Base-by-base conservation (phyloP, 2,113 vertebrate genomes). In the Melanotaenia duboulayi region DNA sequence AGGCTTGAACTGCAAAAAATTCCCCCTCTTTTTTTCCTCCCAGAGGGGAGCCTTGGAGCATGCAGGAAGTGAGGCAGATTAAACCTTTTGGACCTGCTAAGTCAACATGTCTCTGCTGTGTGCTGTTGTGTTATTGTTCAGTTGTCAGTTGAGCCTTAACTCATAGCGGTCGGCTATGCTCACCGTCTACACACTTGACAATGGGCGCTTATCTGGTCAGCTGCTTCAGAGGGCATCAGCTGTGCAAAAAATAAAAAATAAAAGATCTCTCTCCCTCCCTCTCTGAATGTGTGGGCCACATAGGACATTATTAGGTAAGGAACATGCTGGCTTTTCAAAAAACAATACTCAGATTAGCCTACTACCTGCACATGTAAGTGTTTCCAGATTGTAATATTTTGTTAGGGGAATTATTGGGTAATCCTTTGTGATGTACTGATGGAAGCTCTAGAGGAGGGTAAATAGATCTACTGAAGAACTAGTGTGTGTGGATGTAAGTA, bases 11-110 rank as follows among this genome's bases (percentile, higher is more conserved):
- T 1, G 19, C 63, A n/a, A 71, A 75, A 78, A 64, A 65, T 35
- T 35, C 66, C 58, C 49, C 42, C 71, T 84, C 87, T 87, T 49
- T 79, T 87, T 71, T 52, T 77, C 54, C 44, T 64, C 46, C 49
- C 62, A 75, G 81, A 70, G 24, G 51, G 32, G 78, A 74, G 90
- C 82, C 76, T 88, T 92, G 79, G 71, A 78, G 69, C 90, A 66
- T 0, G 35, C 86, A 93, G 92, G 91, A 92, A 90, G 86, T 79
- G 78, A 83, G 81, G 72, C 82, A 87, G 89, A 93, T 91, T 87
- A 91, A 89, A 82, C 63, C 78, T 86, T 86, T 86, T 68, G 76
- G 82, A 83, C 81, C 77, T 64, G 81, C 85, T 92, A 88, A 88
- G 81, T 90, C 90, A 92, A 90, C 91, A 91, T 54, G 88, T 91